Evolutionary conservation across 2,797 vertebrate species (phyloP).

Genomic region (Myotis findleyi): DNA sequence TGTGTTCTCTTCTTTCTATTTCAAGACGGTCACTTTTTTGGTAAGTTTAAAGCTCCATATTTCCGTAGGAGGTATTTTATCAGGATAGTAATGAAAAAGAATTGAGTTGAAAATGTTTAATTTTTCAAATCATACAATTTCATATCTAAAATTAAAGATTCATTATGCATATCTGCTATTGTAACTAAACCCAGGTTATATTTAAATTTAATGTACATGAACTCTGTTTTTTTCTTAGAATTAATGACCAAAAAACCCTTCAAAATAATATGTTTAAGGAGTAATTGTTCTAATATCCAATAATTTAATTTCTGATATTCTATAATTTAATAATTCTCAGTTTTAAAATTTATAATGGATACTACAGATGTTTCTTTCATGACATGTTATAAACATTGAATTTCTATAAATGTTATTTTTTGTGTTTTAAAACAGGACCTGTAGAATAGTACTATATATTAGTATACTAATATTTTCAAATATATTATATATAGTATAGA

Average conservation of each 20-base stretch:
- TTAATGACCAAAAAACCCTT: background rate
- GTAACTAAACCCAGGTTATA: slow-evolving; percentile 19
- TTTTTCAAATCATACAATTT: slow-evolving; percentile 1
- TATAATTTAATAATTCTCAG: background rate
- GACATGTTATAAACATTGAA: background rate
- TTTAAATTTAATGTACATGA: background rate
- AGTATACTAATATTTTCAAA: background rate
- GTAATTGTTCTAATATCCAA: background rate
- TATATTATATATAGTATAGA: background rate
- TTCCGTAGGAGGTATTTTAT: slow-evolving; percentile 39
- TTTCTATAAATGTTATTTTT: slow-evolving; percentile 42
- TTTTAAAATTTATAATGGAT: background rate
- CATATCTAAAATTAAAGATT: background rate
- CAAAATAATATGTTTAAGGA: background rate
- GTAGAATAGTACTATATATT: background rate
- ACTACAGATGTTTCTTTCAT: background rate
- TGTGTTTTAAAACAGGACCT: background rate
- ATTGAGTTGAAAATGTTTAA: background rate
- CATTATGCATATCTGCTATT: background rate
- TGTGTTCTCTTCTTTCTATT: slow-evolving; percentile 51
- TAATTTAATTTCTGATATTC: background rate
- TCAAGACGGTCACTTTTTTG: slow-evolving; percentile 24
- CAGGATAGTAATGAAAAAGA: background rate
- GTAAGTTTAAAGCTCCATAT: background rate
- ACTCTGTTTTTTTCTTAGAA: background rate